These are phyloP conservation scores for Brachionus manjavacas DNA, from an alignment of 1,140 invertebrate genomes.

Conservation along the genomic window DNA sequence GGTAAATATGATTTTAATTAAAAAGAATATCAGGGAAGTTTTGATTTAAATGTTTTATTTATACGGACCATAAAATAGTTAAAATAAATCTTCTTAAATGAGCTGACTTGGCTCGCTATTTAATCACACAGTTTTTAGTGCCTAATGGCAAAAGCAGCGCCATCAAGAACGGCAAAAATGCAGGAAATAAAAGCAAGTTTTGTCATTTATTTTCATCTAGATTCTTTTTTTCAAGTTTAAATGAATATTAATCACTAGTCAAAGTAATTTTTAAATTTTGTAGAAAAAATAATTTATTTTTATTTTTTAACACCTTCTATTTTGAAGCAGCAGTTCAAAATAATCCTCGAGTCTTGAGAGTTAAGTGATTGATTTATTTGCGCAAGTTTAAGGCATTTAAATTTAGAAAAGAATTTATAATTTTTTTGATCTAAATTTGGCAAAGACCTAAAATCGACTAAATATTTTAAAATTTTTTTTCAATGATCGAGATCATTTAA, in stretches of 20 bases:
- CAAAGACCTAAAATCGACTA: no score
- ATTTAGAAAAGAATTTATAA: no score
- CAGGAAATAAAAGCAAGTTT: neutral
- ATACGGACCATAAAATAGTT: neutral
- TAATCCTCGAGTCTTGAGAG: no score
- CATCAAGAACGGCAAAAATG: neutral
- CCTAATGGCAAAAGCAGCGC: neutral
- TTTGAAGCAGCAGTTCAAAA: no score
- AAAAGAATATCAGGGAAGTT: neutral
- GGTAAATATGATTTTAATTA: neutral
- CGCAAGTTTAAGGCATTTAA: no score
- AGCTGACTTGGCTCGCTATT: neutral
- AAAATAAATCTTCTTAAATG: neutral
- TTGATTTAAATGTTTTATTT: neutral
- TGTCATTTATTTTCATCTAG: neutral
- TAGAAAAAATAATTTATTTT: no score
- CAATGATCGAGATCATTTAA: no score
- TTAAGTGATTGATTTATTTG: no score
- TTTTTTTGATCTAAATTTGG: no score
- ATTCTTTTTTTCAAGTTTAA: neutral
- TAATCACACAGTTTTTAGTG: neutral
- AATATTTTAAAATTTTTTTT: no score
- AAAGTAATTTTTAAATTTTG: no score
- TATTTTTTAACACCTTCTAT: no score
- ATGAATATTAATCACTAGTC: neutral